phyloP scores from a whole-genome alignment of 2,113 vertebrate species.

The Macroglossus sobrinus region DNA sequence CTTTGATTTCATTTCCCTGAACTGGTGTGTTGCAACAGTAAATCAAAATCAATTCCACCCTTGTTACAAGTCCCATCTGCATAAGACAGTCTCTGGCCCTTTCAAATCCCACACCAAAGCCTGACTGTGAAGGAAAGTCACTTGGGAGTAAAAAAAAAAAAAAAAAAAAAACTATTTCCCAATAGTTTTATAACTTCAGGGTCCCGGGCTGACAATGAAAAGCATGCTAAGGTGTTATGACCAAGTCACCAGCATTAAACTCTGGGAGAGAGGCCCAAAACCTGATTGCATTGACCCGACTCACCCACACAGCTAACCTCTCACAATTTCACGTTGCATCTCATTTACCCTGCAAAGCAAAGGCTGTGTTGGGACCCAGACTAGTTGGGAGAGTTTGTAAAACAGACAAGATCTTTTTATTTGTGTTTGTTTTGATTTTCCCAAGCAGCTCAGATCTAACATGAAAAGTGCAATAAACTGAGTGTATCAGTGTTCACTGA shows the following conservation, averaged over 20 bases:
- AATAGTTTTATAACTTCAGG: neutral
- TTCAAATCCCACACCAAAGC: slow-evolving; percentile 9
- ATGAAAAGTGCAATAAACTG: slow-evolving; percentile 56
- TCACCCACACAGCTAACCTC: neutral
- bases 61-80: neutral
- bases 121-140: neutral
- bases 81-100: neutral
- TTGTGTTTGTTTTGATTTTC: slow-evolving; percentile 52
- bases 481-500: slow-evolving; percentile 55
- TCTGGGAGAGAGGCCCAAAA: neutral
- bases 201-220: neutral
- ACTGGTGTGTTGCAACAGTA: neutral
- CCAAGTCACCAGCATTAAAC: neutral
- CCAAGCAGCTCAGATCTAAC: slow-evolving; percentile 47
- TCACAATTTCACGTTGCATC: neutral
- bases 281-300: fast-evolving
- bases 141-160: neutral
- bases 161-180: neutral
- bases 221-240: neutral
- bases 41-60: slow-evolving; percentile 2
- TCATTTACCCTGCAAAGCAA: neutral
- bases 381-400: neutral
- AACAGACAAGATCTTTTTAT: slow-evolving; percentile 37
- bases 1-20: neutral
- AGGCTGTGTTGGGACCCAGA: neutral